Conservation (phyloP, 2,888 invertebrate genomes). For the Aspidiotus rigidus region DNA sequence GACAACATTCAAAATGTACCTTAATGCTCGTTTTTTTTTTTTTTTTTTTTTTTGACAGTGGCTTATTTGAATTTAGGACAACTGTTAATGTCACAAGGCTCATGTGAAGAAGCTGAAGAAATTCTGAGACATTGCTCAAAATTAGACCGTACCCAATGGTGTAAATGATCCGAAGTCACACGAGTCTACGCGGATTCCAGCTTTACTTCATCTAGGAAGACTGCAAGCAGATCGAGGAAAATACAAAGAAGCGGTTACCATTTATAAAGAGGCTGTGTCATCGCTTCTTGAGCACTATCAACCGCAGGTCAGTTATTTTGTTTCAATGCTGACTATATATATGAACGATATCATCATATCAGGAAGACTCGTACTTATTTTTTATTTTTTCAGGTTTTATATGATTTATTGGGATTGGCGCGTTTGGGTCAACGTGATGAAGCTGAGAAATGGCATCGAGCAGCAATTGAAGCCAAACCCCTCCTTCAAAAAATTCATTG, state of each 20-base stretch:
- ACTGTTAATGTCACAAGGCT: conserved; percentile 71
- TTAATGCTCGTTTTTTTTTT: too few relatives aligned
- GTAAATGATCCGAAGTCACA: conserved; percentile 81
- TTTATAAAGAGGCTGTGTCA: conserved; percentile 77
- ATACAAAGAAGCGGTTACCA: conserved; percentile 70
- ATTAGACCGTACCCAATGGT: conserved; percentile 75
- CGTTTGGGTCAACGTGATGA: conserved; percentile 72
- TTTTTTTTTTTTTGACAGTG: conserved; percentile 50
- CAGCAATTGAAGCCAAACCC: conserved; percentile 68
- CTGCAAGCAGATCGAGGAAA: conserved; percentile 74
- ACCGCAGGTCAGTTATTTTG: conserved; percentile 55
- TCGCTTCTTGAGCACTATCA: conserved; percentile 72
- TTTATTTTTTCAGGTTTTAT: conserved; percentile 58
- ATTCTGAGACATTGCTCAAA: conserved; percentile 72
- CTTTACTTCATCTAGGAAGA: conserved; percentile 77
- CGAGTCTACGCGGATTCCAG: conserved; percentile 81
- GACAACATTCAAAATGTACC: neutral
- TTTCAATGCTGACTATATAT: conserved; percentile 4
- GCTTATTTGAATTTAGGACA: conserved; percentile 89
- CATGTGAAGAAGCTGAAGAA: conserved; percentile 72
- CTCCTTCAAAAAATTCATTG: too few relatives aligned
- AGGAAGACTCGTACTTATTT: neutral
- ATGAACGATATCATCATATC: neutral
- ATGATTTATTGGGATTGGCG: conserved; percentile 78
- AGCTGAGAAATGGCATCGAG: conserved; percentile 78